Base-by-base conservation (phyloP, 92 coral and sea anemone species). In the Pocillopora grandis region DNA sequence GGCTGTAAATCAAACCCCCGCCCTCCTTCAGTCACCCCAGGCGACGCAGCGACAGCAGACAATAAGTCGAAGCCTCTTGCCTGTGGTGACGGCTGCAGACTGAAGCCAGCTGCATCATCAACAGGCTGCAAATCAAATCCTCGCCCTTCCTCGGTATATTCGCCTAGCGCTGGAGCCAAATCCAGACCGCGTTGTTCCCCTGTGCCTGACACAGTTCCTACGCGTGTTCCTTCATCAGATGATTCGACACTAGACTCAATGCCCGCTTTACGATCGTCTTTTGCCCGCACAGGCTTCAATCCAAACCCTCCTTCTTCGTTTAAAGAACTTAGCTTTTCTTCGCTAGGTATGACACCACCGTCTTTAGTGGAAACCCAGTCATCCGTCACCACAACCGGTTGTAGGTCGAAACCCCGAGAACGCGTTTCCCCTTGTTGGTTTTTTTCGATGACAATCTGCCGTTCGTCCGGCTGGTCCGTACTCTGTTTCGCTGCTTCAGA, bases 381-480 rank as follows among this genome's bases (percentile, higher is more conserved):
- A 80, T 91, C 95, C 55, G 83, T 84, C 17, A 90, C 90, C 12
- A 94, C 79, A 18, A 90, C 87, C 10, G 98, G 98, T 71, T 91
- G 95, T 36, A 94, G 89, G 68, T 90, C 86, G 60, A 94, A 94
- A 27, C 98, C 98, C 60, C 90, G 85, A 35, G 90, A 72, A 36
- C 90, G 90, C 33, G 90, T 89, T 42, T 87, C 93, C 17, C 98
- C 98, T 58, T 86, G 81, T 14, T 89, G 75, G 31, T 89, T 86
- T 88, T 94, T 94, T 67, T 94, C 91, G 52, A 94, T 65, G 35
- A 94, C 36, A 62, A 94, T 82, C 80, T 94, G 98, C 21, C 88
- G 86, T 65, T 76, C 73, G 1, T 76, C 36, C 20, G 86, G 66
- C 21, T 88, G 60, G 6, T 89, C 87, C 49, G 63, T 58, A 9